These are phyloP conservation scores for Ophioderma brevispina DNA, from an alignment of 35 echinoderm and acorn worm genomes.

Conservation along the genomic window DNA sequence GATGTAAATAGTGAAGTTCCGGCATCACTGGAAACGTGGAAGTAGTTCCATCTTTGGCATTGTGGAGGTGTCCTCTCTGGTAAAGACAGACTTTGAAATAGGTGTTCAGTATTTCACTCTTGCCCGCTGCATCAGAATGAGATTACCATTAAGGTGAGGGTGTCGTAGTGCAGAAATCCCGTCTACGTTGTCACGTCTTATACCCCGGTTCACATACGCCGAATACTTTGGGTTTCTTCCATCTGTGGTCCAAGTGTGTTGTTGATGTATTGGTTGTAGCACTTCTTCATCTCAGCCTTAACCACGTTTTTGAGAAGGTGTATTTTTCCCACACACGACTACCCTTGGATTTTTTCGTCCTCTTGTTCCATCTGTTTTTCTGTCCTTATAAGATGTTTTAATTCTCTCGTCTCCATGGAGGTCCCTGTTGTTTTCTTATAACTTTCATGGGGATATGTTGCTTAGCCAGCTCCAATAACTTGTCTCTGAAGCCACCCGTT, in stretches of 20 bases:
- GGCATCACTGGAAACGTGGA: not conserved
- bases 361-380: no score
- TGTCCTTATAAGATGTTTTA: constrained; percentile 21
- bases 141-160: not conserved
- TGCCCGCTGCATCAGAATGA: constrained; percentile 14
- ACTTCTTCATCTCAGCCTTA: constrained; percentile 11
- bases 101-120: constrained; percentile 37
- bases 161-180: constrained; percentile 11
- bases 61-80: constrained; percentile 19
- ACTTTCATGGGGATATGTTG: no score
- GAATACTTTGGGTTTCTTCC: constrained; percentile 26
- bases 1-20: constrained; percentile 18
- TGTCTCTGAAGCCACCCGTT: no score
- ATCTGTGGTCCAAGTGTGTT: constrained; percentile 18
- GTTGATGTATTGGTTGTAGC: constrained; percentile 37
- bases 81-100: constrained; percentile 52
- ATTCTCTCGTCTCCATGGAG: no score
- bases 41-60: not conserved
- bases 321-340: no score
- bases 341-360: not conserved
- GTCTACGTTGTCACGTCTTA: not conserved
- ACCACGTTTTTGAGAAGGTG: not conserved
- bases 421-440: no score
- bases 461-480: no score
- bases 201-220: not conserved